Base-by-base conservation (phyloP, 2,888 invertebrate species). In the Miltochrista miniata region DNA sequence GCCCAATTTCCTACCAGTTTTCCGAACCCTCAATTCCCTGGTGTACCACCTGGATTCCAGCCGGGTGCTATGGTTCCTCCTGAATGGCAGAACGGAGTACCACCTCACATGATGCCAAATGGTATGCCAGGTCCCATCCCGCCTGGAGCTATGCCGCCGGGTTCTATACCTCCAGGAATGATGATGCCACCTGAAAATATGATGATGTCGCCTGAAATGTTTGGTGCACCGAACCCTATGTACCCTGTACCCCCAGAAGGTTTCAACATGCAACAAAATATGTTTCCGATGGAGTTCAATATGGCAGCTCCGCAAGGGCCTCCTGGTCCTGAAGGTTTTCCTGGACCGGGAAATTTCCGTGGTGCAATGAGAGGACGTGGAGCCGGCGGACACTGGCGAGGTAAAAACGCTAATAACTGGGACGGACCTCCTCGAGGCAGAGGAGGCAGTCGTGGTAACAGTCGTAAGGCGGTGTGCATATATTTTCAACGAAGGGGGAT, bases 401-500 rank as follows among this genome's bases (percentile, higher is more conserved):
- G 93, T 11, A 93, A 92, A 66, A 84, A 82, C 29, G 70, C 82
- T 47, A 82, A 89, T 9, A 92, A 84, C 62, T 92, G 93, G 81
- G 92, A 92, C 36, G 87, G 90, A 9, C 79, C 85, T 10, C 86
- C 72, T 54, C 83, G 92, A 70, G 92, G 93, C 9, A 83, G 92
- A 36, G 90, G 90, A 12, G 86, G 87, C 11, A 2, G 4, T 35
- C 81, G 90, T 11, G 92, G 93, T 51, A 92, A 93, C 56, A 92
- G 79, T 36, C 93, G 92, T 35, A 93, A 91, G 71, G 85, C 93
- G 43, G 87, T 95, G 11, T 97, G 97, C 78, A 95, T 96, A 77
- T 95, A 96, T 79, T 96, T 96, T 73, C 95, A 95, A 78, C 94
- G 95, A 70, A 94, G 93, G 68, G 97, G 97, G 0, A 96, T 94